Percentiles rank a stretch among this genome's conserved stretches.
Conservation (phyloP, 2,113 vertebrate species). For the Mirza zaza region DNA sequence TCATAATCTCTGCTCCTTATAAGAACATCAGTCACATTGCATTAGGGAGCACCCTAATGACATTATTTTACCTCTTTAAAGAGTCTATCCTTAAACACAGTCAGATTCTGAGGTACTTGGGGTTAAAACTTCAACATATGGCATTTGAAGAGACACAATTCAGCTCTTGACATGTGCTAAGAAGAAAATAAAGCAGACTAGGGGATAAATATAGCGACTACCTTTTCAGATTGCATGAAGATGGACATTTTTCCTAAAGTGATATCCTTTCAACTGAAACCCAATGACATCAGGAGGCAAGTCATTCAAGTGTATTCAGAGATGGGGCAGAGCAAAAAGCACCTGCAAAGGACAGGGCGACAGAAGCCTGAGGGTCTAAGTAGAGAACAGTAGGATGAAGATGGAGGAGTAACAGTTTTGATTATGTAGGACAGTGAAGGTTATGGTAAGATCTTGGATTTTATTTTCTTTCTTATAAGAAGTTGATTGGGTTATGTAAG, state of each 20-base stretch:
- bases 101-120: background rate
- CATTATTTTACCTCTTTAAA: background rate
- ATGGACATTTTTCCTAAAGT: too few species aligned
- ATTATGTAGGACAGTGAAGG: background rate
- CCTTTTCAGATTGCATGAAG: background rate
- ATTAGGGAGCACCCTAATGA: background rate
- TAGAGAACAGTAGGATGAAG: background rate
- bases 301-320: background rate
- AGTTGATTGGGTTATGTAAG: background rate
- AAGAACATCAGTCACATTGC: background rate
- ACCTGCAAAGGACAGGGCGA: background rate
- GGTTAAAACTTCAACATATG: background rate
- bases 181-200: background rate
- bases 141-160: background rate
- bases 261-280: background rate
- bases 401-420: background rate
- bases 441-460: background rate
- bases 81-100: background rate
- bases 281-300: background rate
- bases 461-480: background rate
- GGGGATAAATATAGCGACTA: background rate
- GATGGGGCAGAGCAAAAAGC: background rate
- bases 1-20: background rate
- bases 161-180: background rate
- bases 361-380: background rate